phyloP scores from a whole-genome alignment of 2,113 vertebrate genomes.

The Setophaga kirtlandii region DNA sequence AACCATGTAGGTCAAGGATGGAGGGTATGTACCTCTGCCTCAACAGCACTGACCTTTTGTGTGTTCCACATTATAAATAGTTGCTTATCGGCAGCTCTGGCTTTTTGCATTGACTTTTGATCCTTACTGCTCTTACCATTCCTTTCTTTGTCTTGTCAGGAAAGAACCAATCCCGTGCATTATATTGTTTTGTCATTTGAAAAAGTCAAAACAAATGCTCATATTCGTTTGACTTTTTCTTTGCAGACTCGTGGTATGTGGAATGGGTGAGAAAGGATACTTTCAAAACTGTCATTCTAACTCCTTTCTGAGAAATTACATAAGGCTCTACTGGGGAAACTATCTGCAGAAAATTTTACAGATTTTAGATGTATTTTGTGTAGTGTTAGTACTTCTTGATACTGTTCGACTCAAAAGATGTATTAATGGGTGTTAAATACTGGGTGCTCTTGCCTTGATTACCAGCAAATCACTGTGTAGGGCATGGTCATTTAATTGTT shows the following conservation, averaged over 20 bases:
- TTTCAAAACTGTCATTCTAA: not conserved
- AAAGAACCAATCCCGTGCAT: not conserved
- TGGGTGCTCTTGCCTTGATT: not conserved
- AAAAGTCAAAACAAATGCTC: not conserved
- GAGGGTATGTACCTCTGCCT: not conserved
- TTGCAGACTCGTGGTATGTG: accelerated
- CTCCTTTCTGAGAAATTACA: not conserved
- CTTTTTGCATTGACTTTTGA: not conserved
- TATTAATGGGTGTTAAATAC: not conserved
- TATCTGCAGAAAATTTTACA: not conserved
- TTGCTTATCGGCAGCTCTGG: not conserved
- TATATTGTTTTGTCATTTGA: not conserved
- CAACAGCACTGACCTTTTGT: not conserved
- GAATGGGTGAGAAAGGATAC: not conserved
- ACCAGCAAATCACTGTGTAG: not conserved
- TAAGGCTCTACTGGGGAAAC: not conserved
- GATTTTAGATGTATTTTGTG: not conserved
- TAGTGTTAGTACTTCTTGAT: not conserved
- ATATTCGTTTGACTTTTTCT: not conserved
- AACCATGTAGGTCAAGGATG: not conserved
- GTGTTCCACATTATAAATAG: not conserved
- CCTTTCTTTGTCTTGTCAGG: not conserved
- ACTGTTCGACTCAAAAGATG: not conserved
- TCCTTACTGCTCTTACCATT: not conserved
- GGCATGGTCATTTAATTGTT: not conserved